Conservation (phyloP, 2,797 vertebrate genomes). For the Phylloscopus collybita region DNA sequence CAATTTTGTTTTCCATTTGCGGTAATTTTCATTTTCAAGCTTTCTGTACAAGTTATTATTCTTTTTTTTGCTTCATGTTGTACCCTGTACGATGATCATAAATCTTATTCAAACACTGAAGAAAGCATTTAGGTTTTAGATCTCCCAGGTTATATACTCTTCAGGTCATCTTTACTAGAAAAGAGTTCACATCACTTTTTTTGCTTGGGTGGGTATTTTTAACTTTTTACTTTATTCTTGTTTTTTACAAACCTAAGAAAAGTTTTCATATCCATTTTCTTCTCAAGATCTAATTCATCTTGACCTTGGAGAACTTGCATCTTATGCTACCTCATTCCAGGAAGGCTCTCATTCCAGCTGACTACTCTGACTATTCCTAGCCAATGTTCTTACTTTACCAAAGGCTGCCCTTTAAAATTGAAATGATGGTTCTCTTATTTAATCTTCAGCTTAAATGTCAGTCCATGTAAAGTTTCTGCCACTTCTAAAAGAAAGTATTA, state of each 20-base stretch:
- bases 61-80: background rate
- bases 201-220: background rate
- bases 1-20: background rate
- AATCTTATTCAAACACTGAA: background rate
- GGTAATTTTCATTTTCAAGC: background rate
- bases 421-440: background rate
- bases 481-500: background rate
- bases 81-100: background rate
- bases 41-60: background rate
- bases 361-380: background rate
- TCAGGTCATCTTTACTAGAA: background rate
- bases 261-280: background rate
- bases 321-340: background rate
- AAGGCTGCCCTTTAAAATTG: background rate
- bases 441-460: conserved; percentile 1
- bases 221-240: background rate
- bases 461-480: background rate
- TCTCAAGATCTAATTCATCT: background rate
- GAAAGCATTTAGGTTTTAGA: background rate
- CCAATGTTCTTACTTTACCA: background rate
- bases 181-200: background rate
- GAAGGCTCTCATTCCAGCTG: background rate
- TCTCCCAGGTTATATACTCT: background rate
- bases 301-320: background rate
- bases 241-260: background rate